Base-by-base conservation (phyloP, 2,888 invertebrate species). In the Drosophila merina region DNA sequence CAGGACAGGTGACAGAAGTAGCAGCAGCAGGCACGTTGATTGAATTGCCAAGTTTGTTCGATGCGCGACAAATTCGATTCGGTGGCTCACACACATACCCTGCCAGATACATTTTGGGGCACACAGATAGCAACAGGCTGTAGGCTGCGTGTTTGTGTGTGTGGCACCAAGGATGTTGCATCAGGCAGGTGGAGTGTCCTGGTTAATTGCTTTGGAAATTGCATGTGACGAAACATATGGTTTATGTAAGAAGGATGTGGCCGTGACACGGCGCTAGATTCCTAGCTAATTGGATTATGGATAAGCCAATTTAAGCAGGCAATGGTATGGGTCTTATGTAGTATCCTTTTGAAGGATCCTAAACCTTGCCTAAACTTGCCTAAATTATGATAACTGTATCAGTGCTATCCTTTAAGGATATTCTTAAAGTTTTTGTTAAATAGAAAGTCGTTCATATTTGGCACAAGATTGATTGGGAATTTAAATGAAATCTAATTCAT, bases 141-240 rank as follows among this genome's bases (percentile, higher is more conserved):
- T 69, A 70, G 66, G 79, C 66, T 56, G 47, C 66, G 68, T 51
- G 7, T 20, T 55, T 40, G 68, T 38, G 7, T 31, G n/a, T 10
- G 57, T 14, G 40, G 3, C 20, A 40, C 30, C 12, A 68, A 76
- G 80, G 77, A 76, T 86, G 83, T 58, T 62, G 76, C 71, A 62
- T 60, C 68, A 60, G 54, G 69, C 70, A 69, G 72, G 59, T 60
- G 72, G 55, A 57, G 70, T 68, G 63, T 68, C 73, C 63, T 72
- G 77, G 76, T 76, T 87, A 84, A 84, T 84, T 84, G 88, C 86
- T 82, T 85, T 84, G 76, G 74, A 84, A 83, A 87, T 84, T 82
- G 77, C 86, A 79, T 71, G 74, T 69, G 67, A 57, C 62, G 42
- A 51, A 62, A 52, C 70, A 66, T 71, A 76, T 79, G 77, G 67